Evolutionary conservation across 2,888 invertebrate genomes (phyloP).

Genomic region (Podabrus alpinus): DNA sequence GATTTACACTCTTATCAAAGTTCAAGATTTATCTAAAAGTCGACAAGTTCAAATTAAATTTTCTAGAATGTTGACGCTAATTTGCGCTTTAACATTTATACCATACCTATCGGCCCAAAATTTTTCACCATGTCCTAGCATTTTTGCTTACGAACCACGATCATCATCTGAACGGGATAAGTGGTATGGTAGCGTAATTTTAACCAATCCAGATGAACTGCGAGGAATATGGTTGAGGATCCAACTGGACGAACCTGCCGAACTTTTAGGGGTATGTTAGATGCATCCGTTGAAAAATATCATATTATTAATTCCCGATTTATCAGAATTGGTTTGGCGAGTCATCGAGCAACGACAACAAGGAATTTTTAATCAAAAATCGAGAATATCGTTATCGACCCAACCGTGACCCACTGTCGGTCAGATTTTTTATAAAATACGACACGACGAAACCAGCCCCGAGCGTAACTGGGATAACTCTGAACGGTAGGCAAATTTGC

Average conservation of each 20-base stretch:
- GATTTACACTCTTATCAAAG: too few relatives aligned
- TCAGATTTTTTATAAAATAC: slow-evolving; percentile 66
- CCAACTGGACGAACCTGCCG: slow-evolving; percentile 62
- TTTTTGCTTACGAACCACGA: slow-evolving; percentile 48
- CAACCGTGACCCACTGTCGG: slow-evolving; percentile 58
- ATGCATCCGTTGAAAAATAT: background rate
- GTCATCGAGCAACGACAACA: slow-evolving; percentile 62
- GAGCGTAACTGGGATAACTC: slow-evolving; percentile 56
- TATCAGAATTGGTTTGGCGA: slow-evolving; percentile 60
- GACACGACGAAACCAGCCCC: slow-evolving; percentile 58
- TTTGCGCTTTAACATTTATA: background rate
- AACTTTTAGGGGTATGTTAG: slow-evolving; percentile 62
- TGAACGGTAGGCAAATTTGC: slow-evolving; percentile 65
- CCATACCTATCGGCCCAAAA: slow-evolving; percentile 29
- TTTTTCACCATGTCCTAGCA: slow-evolving; percentile 62
- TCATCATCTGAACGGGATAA: slow-evolving; percentile 55
- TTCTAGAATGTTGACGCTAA: background rate
- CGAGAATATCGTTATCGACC: slow-evolving; percentile 62
- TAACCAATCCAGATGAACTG: slow-evolving; percentile 62
- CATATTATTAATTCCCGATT: background rate
- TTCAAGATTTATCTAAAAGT: background rate
- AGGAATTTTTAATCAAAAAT: slow-evolving; percentile 63
- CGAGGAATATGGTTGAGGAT: slow-evolving; percentile 65
- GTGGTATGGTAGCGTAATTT: slow-evolving; percentile 64
- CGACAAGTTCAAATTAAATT: too few relatives aligned